These are phyloP conservation scores for Arrhopalites spinosus DNA, from an alignment of 2,888 invertebrate species.

Conservation along the genomic window DNA sequence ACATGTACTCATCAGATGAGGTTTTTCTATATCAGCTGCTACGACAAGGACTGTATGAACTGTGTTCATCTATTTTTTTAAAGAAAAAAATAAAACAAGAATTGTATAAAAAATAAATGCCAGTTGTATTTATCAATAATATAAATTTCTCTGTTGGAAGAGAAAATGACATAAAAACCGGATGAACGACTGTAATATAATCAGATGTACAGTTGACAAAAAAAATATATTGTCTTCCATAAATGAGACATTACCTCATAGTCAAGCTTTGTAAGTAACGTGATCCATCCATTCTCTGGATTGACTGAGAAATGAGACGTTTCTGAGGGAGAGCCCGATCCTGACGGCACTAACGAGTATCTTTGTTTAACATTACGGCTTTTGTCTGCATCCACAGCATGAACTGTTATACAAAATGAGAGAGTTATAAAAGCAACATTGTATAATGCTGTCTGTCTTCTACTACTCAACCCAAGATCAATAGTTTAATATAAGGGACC, in stretches of 20 bases:
- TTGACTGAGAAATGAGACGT: constrained; percentile 54
- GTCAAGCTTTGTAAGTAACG: too few relatives aligned
- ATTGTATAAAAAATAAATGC: neutral
- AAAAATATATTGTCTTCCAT: too few relatives aligned
- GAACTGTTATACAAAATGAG: constrained; percentile 61
- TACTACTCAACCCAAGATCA: constrained; percentile 18
- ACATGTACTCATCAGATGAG: constrained; percentile 52
- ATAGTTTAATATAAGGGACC: constrained; percentile 10
- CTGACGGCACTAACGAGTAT: constrained; percentile 67
- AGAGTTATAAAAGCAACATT: neutral
- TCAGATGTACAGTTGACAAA: too few relatives aligned
- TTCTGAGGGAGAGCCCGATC: constrained; percentile 41
- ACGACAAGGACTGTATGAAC: constrained; percentile 53
- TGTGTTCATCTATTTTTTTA: constrained; percentile 44
- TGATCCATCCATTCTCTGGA: constrained; percentile 56
- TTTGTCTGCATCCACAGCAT: constrained; percentile 72
- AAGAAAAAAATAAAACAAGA: neutral
- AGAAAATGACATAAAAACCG: neutral
- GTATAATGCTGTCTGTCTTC: neutral
- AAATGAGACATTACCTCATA: constrained; percentile 55
- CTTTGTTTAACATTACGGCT: constrained; percentile 84
- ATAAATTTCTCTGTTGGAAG: too few relatives aligned
- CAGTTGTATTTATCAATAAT: too few relatives aligned
- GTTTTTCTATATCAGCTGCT: constrained; percentile 54
- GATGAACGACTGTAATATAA: too few relatives aligned